A percentile compares a stretch with the other conserved stretches of the same genome.
phyloP scores from a whole-genome alignment of 2,797 vertebrate genomes.

The Phoeniculus purpureus region DNA sequence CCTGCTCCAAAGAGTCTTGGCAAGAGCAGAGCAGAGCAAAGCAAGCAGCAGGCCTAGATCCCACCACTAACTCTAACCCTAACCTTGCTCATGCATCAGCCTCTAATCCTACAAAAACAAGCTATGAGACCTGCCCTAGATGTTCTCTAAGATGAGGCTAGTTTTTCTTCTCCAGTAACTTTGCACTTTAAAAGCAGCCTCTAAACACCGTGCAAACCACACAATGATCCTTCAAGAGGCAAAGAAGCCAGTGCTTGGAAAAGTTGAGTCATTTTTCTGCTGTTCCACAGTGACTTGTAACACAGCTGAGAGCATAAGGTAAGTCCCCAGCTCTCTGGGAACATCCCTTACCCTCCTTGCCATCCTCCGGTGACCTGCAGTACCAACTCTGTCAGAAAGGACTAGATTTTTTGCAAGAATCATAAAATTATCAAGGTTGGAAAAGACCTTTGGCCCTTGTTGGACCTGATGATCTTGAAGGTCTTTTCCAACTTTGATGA shows the following conservation, averaged over 20 bases:
- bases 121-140: background rate
- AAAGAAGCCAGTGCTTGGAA: background rate
- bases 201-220: background rate
- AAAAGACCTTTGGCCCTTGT: too few species aligned
- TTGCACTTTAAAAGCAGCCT: background rate
- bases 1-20: background rate
- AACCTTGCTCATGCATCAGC: rapidly evolving
- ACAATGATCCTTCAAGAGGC: background rate
- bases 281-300: background rate
- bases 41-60: background rate
- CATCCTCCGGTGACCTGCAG: background rate
- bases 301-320: background rate
- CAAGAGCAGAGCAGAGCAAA: background rate
- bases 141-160: background rate
- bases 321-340: background rate
- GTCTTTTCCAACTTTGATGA: too few species aligned
- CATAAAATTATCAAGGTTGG: too few species aligned
- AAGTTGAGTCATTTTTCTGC: background rate
- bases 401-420: background rate
- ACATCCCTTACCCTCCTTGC: background rate
- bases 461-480: too few species aligned
- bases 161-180: background rate
- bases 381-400: background rate
- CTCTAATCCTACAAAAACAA: background rate
- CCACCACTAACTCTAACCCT: background rate